Base-by-base conservation (phyloP, 1,140 invertebrate species). In the Caenorhabditis tropicalis region DNA sequence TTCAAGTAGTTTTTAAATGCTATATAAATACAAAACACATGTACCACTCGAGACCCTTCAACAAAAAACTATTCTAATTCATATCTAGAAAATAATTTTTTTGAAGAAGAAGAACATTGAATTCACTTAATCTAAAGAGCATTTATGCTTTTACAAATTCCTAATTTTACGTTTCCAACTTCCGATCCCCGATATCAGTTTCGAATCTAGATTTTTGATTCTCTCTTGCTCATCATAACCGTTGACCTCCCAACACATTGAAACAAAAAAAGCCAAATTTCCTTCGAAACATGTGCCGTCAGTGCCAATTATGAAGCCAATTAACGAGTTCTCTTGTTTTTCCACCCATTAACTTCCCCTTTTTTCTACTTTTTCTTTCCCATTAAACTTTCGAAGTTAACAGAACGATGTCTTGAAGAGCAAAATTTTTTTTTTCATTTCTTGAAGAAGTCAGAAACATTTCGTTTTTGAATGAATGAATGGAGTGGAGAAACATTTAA, bases 231-330 rank as follows among this genome's bases (percentile, higher is more conserved):
- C 58, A 65, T 65, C 19, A 15, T 24, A 65, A 65, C n/a, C 36
- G 33, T 16, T 33, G 58, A 65, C 31, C 29, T 33, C 2, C 58
- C 5, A 3, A 10, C 24, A 6, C 29, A 27, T 24, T 56, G 21
- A 29, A 2, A 19, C 24, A 51, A 51, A n/a, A n/a, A 15, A 51
- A 51, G n/a, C n/a, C n/a, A n/a, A n/a, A n/a, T n/a, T n/a, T n/a
- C n/a, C n/a, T n/a, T n/a, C n/a, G n/a, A n/a, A n/a, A n/a, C n/a
- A 74, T 9, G 43, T 74, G 19, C 16, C 7, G 12, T 19, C 36
- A 74, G 43, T n/a, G n/a, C 24, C 65, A 74, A 74, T 74, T 74
- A 74, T 74, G 65, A 74, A 74, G 65, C 65, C 65, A 74, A 74
- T 74, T 74, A 43, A 39, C 24, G 29, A 12, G 6, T 12, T 24